phyloP scores from a whole-genome alignment of 2,113 vertebrate genomes.

The Oreochromis niloticus region DNA sequence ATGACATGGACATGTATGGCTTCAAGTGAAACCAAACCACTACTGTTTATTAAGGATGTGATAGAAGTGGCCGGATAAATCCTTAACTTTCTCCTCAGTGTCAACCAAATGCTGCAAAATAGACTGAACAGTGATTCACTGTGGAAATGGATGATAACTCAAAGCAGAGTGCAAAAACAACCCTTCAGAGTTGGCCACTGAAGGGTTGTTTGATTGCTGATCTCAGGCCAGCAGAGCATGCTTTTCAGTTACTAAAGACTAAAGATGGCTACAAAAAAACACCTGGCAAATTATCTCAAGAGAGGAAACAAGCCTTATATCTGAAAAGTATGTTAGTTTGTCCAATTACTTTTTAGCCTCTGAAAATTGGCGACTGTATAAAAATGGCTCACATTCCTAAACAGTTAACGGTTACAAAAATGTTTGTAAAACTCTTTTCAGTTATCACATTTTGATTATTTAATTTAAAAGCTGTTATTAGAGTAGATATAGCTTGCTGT shows the following conservation, averaged over 20 bases:
- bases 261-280: not conserved
- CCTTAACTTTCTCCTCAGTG: not conserved
- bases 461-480: not conserved
- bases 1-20: not conserved
- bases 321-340: not conserved
- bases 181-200: not conserved
- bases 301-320: not conserved
- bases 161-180: not conserved
- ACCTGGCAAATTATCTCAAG: not conserved
- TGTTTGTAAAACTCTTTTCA: not conserved
- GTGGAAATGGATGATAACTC: not conserved
- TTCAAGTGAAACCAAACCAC: not conserved
- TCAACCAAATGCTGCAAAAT: not conserved
- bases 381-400: not conserved
- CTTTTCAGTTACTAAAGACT: not conserved
- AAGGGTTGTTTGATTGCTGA: not conserved
- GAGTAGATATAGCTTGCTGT: not conserved
- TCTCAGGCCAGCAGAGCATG: not conserved
- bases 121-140: not conserved
- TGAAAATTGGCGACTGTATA: not conserved
- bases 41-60: not conserved
- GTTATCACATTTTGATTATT: not conserved
- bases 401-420: not conserved
- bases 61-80: not conserved
- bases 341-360: not conserved